Percentiles rank a stretch among this genome's conserved stretches.
Evolutionary conservation across 1,140 invertebrate species (phyloP).

Genomic region (Drosophila elegans): DNA sequence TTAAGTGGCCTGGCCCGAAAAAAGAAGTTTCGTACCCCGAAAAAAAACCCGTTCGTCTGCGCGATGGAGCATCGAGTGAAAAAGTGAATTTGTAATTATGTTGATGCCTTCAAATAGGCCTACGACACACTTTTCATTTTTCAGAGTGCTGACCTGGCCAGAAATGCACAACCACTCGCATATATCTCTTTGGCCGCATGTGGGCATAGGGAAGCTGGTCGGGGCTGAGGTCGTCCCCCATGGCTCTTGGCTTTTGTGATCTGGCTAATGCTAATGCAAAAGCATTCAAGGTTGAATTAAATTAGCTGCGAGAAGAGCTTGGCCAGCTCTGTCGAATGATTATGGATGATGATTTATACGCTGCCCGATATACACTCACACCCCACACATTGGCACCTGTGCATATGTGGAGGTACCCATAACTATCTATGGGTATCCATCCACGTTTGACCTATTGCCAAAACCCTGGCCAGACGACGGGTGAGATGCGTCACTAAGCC

Average conservation of each 20-base stretch:
- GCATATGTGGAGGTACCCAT: not conserved
- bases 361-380: conserved; percentile 41
- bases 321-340: conserved; percentile 47
- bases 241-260: conserved; percentile 66
- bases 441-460: conserved; percentile 50
- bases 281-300: conserved; percentile 71
- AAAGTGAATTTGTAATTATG: conserved; percentile 58
- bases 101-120: conserved; percentile 42
- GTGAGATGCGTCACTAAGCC: conserved; percentile 36
- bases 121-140: conserved; percentile 59
- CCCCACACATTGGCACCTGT: conserved; percentile 26
- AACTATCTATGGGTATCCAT: conserved; percentile 5
- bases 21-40: conserved; percentile 40
- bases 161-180: conserved; percentile 25
- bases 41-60: conserved; percentile 61
- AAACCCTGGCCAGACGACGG: conserved; percentile 13
- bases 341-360: conserved; percentile 54
- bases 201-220: conserved; percentile 41
- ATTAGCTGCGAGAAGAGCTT: conserved; percentile 63
- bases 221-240: conserved; percentile 57
- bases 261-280: conserved; percentile 75
- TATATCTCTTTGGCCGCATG: not conserved
- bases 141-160: conserved; percentile 53
- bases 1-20: conserved; percentile 39
- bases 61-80: conserved; percentile 17